These are phyloP conservation scores for Rhamphomyia laevipes DNA, from an alignment of 2,888 invertebrate species.

Conservation along the genomic window DNA sequence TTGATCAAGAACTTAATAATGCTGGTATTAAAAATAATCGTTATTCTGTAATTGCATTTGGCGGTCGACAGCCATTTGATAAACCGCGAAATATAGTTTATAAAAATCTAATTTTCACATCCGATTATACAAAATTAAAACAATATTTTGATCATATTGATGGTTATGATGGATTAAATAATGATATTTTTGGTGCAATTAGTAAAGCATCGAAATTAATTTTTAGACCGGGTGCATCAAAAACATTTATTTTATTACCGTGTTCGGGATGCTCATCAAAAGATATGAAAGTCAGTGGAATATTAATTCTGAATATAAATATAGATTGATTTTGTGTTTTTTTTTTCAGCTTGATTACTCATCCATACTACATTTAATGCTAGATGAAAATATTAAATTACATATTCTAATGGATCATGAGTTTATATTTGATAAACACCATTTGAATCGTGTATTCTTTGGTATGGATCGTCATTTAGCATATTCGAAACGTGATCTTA, in stretches of 20 bases:
- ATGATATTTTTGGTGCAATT: slow-evolving; percentile 66
- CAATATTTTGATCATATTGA: slow-evolving; percentile 58
- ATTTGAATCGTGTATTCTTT: slow-evolving; percentile 60
- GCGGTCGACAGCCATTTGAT: slow-evolving; percentile 62
- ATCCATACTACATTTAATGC: slow-evolving; percentile 66
- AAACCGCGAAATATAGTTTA: slow-evolving; percentile 61
- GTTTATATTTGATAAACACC: slow-evolving; percentile 61
- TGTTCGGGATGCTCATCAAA: slow-evolving; percentile 61
- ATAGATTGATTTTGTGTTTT: not conserved
- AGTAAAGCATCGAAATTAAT: slow-evolving; percentile 58
- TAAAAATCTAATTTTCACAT: slow-evolving; percentile 56
- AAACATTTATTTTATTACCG: slow-evolving; percentile 68
- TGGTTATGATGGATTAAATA: slow-evolving; percentile 44
- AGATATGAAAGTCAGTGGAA: slow-evolving; percentile 52
- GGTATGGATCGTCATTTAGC: slow-evolving; percentile 66
- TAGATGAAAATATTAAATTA: slow-evolving; percentile 68
- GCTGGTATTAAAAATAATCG: slow-evolving; percentile 55
- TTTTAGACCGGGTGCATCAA: slow-evolving; percentile 73
- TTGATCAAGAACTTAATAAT: slow-evolving; percentile 57
- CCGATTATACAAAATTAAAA: slow-evolving; percentile 45
- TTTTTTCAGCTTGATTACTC: slow-evolving; percentile 60
- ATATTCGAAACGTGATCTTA: slow-evolving; percentile 68
- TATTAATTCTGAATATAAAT: slow-evolving; percentile 1
- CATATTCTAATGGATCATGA: slow-evolving; percentile 76
- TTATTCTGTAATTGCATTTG: slow-evolving; percentile 76